These are phyloP conservation scores for Sipha flava DNA, from an alignment of 1,140 invertebrate genomes.

Conservation along the genomic window DNA sequence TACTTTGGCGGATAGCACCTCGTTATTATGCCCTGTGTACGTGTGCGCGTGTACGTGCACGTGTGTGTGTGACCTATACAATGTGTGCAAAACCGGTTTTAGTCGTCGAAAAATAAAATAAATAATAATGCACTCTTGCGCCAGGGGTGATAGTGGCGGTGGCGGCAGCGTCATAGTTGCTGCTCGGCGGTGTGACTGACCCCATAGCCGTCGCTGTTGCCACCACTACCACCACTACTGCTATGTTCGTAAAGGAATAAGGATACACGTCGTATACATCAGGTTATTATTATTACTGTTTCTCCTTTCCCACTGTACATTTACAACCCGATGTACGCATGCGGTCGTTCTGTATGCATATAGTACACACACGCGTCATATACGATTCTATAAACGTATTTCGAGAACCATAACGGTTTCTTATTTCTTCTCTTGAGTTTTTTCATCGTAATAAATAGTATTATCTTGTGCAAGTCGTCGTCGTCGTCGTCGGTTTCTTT, in stretches of 20 bases:
- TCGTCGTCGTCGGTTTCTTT: not conserved
- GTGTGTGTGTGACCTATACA: not conserved
- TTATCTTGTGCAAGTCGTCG: too few relatives aligned
- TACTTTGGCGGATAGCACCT: too few relatives aligned
- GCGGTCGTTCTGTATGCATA: not conserved
- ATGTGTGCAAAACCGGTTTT: constrained; percentile 9
- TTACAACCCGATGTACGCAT: too few relatives aligned
- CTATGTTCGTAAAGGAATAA: not conserved
- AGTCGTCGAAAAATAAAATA: not conserved
- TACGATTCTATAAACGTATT: too few relatives aligned
- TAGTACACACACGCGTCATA: too few relatives aligned
- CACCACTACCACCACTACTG: not conserved
- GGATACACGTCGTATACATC: not conserved
- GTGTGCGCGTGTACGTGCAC: too few relatives aligned
- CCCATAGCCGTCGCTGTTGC: not conserved
- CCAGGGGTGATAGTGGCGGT: not conserved
- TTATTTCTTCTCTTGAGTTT: too few relatives aligned
- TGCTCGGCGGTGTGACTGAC: constrained; percentile 9
- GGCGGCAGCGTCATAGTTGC: not conserved
- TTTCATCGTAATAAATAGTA: too few relatives aligned
- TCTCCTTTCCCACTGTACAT: not conserved
- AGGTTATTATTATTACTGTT: not conserved
- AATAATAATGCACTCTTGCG: not conserved
- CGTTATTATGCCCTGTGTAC: not conserved
- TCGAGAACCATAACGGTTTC: too few relatives aligned